A percentile compares a stretch with the other conserved stretches of the same genome.
These are phyloP conservation scores for Leptinotarsa tumamoca DNA, from an alignment of 2,888 invertebrate genomes.

Conservation along the genomic window DNA sequence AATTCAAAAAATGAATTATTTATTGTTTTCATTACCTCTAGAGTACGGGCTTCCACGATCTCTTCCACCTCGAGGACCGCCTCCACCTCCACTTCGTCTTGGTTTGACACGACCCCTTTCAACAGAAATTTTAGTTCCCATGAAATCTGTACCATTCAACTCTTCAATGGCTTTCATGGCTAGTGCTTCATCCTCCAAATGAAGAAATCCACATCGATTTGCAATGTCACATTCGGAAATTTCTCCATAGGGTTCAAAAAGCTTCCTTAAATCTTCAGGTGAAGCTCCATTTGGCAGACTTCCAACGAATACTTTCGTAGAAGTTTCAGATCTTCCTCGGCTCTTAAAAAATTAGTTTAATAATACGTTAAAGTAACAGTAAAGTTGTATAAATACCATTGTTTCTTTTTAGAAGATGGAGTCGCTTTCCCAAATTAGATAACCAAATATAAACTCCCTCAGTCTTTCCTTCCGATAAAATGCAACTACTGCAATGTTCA, in stretches of 20 bases:
- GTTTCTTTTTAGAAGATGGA: no score
- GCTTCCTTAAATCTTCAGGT: slow-evolving; percentile 82
- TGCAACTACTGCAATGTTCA: no score
- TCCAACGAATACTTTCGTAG: slow-evolving; percentile 90
- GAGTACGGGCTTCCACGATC: slow-evolving; percentile 62
- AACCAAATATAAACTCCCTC: no score
- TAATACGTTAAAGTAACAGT: neutral
- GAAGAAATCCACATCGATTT: slow-evolving; percentile 94
- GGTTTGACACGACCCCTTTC: slow-evolving; percentile 86
- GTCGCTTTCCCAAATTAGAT: no score
- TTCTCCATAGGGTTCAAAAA: slow-evolving; percentile 88
- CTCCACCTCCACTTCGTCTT: slow-evolving; percentile 71
- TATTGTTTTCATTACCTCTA: slow-evolving; percentile 48
- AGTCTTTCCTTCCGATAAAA: no score
- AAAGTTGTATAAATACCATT: no score
- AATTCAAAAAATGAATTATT: no score
- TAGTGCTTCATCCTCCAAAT: slow-evolving; percentile 86
- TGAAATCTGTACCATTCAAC: slow-evolving; percentile 84
- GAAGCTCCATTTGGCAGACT: slow-evolving; percentile 88
- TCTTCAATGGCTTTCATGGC: slow-evolving; percentile 85
- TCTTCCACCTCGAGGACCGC: slow-evolving; percentile 66
- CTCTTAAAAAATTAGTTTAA: slow-evolving; percentile 49
- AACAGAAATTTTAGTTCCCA: slow-evolving; percentile 86
- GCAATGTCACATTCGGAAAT: slow-evolving; percentile 96
- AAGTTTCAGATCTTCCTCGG: slow-evolving; percentile 61